Evolutionary conservation across 1,140 invertebrate species (phyloP), one percentile per base, ranked within the genome.

Genomic region (Ostrea denselamellosa): DNA sequence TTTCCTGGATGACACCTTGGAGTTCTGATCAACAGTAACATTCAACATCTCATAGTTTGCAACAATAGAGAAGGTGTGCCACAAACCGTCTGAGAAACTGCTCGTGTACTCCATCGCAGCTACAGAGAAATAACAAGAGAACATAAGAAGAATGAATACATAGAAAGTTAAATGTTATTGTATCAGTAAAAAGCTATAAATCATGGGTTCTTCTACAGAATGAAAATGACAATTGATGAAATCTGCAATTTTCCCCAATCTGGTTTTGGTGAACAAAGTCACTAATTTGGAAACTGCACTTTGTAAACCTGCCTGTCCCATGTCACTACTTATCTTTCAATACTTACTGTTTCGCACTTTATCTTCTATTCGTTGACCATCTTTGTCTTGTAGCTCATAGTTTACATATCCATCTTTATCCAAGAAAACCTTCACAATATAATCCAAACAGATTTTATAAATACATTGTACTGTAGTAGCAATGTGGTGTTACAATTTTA

Each of bases 71-170:
- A 95, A 92, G 1, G 86, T 85, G 83, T 95, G 94, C 94, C 94
- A 95, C n/a, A 95, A 87, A 10, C 94, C 94, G 88, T 95, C 94
- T 19, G 91, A 93, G 88, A 94, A 95, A 53, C 88, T 82, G 68
- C 89, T 88, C 7, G 90, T 91, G 14, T 85, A n/a, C 54, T 92
- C 90, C 65, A 12, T 91, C 89, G 12, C 93, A 90, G 92, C 94
- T 88, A 89, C 0, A 54, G 19, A 86, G 68, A 85, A 87, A 56
- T 77, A 82, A 62, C 12, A 53, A 44, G n/a, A n/a, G n/a, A n/a
- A n/a, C n/a, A n/a, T n/a, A n/a, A n/a, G n/a, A n/a, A n/a, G n/a
- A n/a, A n/a, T n/a, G n/a, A n/a, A n/a, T n/a, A n/a, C n/a, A n/a
- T n/a, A n/a, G n/a, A n/a, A n/a, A n/a, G n/a, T n/a, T n/a, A n/a